Evolutionary conservation across 2,888 invertebrate genomes (phyloP), one percentile per base, ranked within the genome.

Genomic region (Mantis religiosa): DNA sequence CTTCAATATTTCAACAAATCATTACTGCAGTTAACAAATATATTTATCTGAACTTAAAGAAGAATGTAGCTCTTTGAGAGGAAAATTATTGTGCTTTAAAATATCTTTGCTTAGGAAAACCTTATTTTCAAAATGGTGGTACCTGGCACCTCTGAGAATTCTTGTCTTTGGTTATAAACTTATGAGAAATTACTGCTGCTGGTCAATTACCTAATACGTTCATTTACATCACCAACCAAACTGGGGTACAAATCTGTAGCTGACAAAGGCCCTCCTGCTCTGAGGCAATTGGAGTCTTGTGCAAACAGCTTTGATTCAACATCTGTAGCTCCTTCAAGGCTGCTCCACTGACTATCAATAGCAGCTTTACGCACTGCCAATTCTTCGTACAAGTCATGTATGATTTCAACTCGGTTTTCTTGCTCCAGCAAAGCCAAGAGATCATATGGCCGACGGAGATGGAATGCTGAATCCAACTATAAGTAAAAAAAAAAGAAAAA

Each of bases 371-470:
- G 94, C 7, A 93, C 93, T 20, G 95, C 93, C 89, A 97, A 94
- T 91, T 96, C 95, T 91, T 95, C 93, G 92, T 96, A 95, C 83
- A 96, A 92, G 84, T 94, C 94, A 89, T 95, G 94, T 85, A 96
- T 95, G 90, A 94, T 94, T 87, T 94, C 94, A 92, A 95, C 95
- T 34, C 96, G 93, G 83, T 95, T 95, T 92, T 97, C 97, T 93
- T 97, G 97, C 90, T 96, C 96, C 91, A 97, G 93, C 91, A 97
- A 95, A 4, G 96, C 95, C 88, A 97, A 93, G 84, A 97, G 93
- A 92, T 97, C 97, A 92, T 96, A 95, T 0, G 97, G 96, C 47
- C 95, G 94, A 82, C 95, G 95, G 93, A 97, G 93, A 92, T 96
- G 95, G 93, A 96, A 97, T 7, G 96, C 95, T 6, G 97, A 96